These are phyloP conservation scores for Acrocephalus scirpaceus DNA, from an alignment of 2,797 vertebrate genomes.

Conservation along the genomic window DNA sequence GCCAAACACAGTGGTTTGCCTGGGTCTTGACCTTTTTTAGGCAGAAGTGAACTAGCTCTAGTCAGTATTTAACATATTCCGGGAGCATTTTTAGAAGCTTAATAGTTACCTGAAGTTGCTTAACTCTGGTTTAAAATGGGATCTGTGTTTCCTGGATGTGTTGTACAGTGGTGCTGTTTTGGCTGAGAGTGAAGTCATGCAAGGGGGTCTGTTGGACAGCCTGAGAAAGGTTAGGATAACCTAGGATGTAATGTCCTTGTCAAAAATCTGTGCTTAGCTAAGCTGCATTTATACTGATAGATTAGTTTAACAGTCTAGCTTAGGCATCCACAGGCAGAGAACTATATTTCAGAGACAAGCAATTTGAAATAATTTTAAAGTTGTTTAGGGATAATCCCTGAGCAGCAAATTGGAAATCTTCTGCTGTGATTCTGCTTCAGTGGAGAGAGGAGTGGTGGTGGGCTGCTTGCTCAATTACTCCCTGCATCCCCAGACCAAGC, in stretches of 20 bases:
- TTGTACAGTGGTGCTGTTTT: neutral
- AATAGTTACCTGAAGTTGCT: neutral
- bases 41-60: neutral
- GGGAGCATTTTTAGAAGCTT: neutral
- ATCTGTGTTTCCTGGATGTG: neutral
- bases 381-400: neutral
- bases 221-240: neutral
- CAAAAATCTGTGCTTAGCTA: neutral
- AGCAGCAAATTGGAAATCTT: neutral
- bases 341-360: neutral
- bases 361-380: neutral
- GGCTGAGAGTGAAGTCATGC: neutral
- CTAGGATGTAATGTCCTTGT: neutral
- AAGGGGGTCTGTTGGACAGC: neutral
- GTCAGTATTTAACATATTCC: neutral
- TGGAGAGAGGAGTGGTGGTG: neutral
- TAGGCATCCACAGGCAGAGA: neutral
- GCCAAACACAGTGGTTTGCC: neutral
- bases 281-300: neutral
- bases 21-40: neutral
- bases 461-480: neutral
- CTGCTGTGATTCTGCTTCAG: neutral
- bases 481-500: neutral
- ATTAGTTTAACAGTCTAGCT: neutral
- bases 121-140: neutral